Base-by-base conservation (phyloP, 2,888 invertebrate species). In the Scelioninae gen. 2 region DNA sequence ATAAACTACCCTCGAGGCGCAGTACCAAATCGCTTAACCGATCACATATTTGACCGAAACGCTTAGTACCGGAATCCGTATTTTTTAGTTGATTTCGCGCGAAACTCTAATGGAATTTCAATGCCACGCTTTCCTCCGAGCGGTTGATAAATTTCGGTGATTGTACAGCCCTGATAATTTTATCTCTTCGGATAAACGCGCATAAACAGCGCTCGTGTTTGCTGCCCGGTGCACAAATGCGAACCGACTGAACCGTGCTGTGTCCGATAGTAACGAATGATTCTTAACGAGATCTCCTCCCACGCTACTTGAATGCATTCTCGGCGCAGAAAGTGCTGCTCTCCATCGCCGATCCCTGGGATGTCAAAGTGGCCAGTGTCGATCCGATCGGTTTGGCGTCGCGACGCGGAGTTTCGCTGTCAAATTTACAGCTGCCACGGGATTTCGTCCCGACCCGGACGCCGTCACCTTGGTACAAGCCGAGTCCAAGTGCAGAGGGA, bases 281-380 rank as follows among this genome's bases (percentile, higher is more conserved):
- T 68, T 67, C 75, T 80, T 80, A 82, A 82, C 79, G 67, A 78
- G 75, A 75, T 72, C 65, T 74, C 75, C 80, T 81, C 78, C 79
- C 74, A 77, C 80, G 57, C 63, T 41, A 53, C 55, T 53, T 53
- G 25, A 33, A 39, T 53, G 46, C 37, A 41, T 73, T 73, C 73
- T 75, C 65, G 72, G 41, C 76, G 76, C 79, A 81, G 81, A 81
- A 79, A 77, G 80, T 80, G 76, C 78, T 85, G 79, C 80, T 85
- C 77, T 85, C 85, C 78, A 85, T 84, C 78, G 83, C 81, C 74
- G 82, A 85, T 79, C 85, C 85, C 76, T 85, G 85, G 85, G 84
- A 85, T 79, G 83, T 79, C 25, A 80, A 79, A 80, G 80, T 85
- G 55, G 85, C 85, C 81, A 85, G 84, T 82, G 82, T 85, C 73